Percentiles rank a stretch among this genome's conserved stretches.
Evolutionary conservation across 1,140 invertebrate species (phyloP).

Genomic region (Heliothis virescens): DNA sequence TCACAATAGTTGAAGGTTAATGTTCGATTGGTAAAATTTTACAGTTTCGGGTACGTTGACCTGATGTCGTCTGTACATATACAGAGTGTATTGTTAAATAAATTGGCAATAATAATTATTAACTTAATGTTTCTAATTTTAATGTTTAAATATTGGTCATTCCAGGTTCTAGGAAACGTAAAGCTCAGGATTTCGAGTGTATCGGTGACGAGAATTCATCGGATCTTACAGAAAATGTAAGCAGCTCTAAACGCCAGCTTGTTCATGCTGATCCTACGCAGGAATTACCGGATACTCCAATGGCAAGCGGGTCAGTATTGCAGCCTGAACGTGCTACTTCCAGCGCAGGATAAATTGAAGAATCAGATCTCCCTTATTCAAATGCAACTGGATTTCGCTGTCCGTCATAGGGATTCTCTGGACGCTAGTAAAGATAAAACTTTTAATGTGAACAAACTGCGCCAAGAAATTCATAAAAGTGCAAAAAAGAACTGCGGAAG

Average conservation of each 20-base stretch:
- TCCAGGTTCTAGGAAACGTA: constrained; percentile 31
- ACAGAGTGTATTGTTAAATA: no score
- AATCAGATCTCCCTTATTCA: background rate
- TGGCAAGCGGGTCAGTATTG: no score
- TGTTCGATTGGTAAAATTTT: no score
- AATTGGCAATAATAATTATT: background rate
- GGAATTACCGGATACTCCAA: background rate
- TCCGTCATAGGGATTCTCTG: constrained; percentile 19
- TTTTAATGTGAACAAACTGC: constrained; percentile 39
- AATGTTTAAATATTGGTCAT: constrained; percentile 25
- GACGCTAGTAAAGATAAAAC: background rate
- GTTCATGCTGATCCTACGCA: constrained; percentile 18
- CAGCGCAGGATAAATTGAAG: no score
- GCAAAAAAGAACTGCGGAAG: constrained; percentile 53
- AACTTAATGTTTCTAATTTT: constrained; percentile 11
- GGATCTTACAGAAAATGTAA: no score
- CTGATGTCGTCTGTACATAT: no score
- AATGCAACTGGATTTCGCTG: constrained; percentile 25
- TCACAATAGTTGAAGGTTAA: no score
- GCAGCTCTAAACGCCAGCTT: constrained; percentile 2
- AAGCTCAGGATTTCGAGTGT: constrained; percentile 9
- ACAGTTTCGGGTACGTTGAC: no score
- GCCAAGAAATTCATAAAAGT: constrained; percentile 56
- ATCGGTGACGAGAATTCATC: background rate
- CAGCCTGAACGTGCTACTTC: no score